Base-by-base conservation (phyloP, 2,888 invertebrate genomes). In the Caradrina clavipalpis region DNA sequence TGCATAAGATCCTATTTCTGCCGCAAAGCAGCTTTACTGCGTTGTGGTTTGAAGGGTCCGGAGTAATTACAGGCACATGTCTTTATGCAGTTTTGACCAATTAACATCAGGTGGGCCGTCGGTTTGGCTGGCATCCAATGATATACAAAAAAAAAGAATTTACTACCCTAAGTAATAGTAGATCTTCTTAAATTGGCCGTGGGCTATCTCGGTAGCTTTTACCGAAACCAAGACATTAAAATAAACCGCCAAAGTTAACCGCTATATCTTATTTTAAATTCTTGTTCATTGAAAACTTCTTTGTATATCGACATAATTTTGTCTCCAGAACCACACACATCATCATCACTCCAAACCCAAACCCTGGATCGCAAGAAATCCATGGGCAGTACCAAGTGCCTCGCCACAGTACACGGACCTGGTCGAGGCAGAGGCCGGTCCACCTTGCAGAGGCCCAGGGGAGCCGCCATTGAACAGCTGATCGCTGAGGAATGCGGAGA, bases 401-500 rank as follows among this genome's bases (percentile, higher is more conserved):
- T 93, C 50, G 95, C 96, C 0, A 95, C 95, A 60, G 95, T 96
- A 0, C 95, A 95, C 64, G 91, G 92, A 0, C 92, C 93, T 0
- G 86, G 89, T 0, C 87, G 94, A 47, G 92, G 92, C 0, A 88
- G 94, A 62, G 91, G 90, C 0, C 86, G 93, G 56, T 88, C 90
- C 0, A 88, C 87, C 1, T 87, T 95, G 4, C 95, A 95, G 72
- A 88, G 93, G 75, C 95, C 95, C 0, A 86, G 95, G 63, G 95
- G 94, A 10, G 88, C 93, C 1, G 90, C 93, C 77, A 92, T 96
- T 83, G 94, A 95, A 75, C 92, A 95, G 80, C 88, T 96, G 15
- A 95, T 96, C 31, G 95, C 95, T 57, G 95, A 95, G 58, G 94
- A 95, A 76, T 96, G 95, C 58, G 95, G 95, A 0, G 94, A 95